Base-by-base conservation (phyloP, 1,140 invertebrate genomes). In the Drosophila prosaltans region DNA sequence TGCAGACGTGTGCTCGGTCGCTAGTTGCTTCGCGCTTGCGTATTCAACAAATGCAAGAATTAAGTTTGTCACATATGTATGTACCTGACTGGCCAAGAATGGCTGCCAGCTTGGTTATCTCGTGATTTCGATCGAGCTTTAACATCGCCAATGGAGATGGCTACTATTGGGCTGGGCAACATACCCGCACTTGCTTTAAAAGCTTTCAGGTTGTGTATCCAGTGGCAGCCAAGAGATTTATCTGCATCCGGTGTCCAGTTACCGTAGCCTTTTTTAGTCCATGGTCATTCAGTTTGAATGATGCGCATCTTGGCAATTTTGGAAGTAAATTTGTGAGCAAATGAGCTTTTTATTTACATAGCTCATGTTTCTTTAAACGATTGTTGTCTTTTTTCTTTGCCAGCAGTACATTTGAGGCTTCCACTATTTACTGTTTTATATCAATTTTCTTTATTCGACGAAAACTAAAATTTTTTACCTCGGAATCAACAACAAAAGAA, bases 211-310 rank as follows among this genome's bases (percentile, higher is more conserved):
- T 64, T 48, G 60, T 45, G 36, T 58, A 40, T 11, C n/a, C 41
- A 30, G 68, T 73, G 74, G 81, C 83, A 80, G 66, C 28, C 63
- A 73, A 85, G 74, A 90, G 89, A 91, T 91, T 91, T 91, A 91
- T 91, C 89, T 91, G 81, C 89, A 91, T 91, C 89, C 89, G 89
- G 89, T 89, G 85, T 89, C 84, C 84, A 89, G 84, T 89, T 89
- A 89, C 82, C 75, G 63, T 51, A 24, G 45, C 70, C 36, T 24
- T 67, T 51, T 66, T 39, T 54, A 57, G 30, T 36, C 55, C 65
- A 69, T 59, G 45, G 59, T 45, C 69, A 74, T 65, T 81, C 80
- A 72, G 72, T 72, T 91, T 91, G 81, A 91, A 91, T 91, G 88
- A 91, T 91, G 89, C 86, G 62, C 73, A 66, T 69, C 79, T 77